These are phyloP conservation scores for Phoenicopterus ruber DNA, from an alignment of 2,113 vertebrate genomes.

Conservation along the genomic window DNA sequence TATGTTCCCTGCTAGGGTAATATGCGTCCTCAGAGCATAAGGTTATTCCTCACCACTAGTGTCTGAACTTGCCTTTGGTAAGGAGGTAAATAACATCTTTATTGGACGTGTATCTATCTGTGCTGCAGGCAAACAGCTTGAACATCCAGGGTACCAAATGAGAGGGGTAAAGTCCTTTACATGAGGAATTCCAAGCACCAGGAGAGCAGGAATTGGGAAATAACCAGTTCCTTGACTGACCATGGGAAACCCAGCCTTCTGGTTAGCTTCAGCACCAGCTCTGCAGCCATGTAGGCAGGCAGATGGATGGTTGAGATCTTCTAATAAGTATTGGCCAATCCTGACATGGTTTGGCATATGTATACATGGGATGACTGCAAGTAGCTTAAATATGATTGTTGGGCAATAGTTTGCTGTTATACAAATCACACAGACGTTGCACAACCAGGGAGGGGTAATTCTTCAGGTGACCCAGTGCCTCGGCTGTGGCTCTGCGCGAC, in stretches of 20 bases:
- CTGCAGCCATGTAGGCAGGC: neutral
- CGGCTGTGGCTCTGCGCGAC: neutral
- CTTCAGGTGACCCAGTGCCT: neutral
- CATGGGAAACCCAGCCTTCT: neutral
- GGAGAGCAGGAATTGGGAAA: neutral
- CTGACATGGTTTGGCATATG: neutral
- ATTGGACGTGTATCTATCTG: neutral
- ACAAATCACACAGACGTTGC: neutral
- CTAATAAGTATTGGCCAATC: neutral
- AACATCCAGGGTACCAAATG: neutral
- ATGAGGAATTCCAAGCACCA: neutral
- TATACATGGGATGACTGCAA: neutral
- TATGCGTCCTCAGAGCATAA: neutral
- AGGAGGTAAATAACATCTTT: neutral
- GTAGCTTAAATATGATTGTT: neutral
- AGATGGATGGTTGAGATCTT: neutral
- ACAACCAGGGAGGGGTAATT: neutral
- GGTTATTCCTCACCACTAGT: neutral
- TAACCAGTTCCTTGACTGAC: neutral
- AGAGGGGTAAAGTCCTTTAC: neutral
- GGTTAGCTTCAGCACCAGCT: neutral
- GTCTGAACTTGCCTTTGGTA: neutral
- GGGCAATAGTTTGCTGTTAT: conserved; percentile 8
- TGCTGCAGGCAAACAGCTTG: neutral
- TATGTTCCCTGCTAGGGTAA: neutral